Evolutionary conservation across 1,140 invertebrate genomes (phyloP), one percentile per base, ranked within the genome.

Genomic region (Neuroterus valhalla): DNA sequence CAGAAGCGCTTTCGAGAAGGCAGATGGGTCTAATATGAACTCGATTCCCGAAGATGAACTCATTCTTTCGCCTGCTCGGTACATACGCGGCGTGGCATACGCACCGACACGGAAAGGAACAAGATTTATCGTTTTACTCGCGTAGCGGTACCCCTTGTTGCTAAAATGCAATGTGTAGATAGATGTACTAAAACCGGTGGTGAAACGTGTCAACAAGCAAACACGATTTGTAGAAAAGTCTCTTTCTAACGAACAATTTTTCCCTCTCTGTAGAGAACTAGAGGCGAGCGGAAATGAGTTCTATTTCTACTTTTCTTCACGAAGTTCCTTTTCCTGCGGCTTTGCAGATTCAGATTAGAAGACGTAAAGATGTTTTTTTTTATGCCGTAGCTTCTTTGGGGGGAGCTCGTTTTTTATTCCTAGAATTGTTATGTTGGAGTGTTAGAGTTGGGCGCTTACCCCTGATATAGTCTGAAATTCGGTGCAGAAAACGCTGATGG

Each of bases 1-100:
- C 78, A 83, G 85, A 89, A 89, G 82, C 84, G 76, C 82, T 86
- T 80, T 78, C 74, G 46, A 83, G 81, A 66, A 85, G 86, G 84
- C 88, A 89, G 88, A 90, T 90, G 88, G 84, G 84, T 70, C 87
- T 88, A 88, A 89, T 89, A 89, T 89, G 86, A 82, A 89, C 87
- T 89, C 86, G 84, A 88, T 89, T 87, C 83, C 81, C 80, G 73
- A 87, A 87, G 81, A 88, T 87, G 82, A 88, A 89, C 88, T 88
- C 83, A 84, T 85, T 87, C 82, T 86, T 84, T 81, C 70, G 42
- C 31, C 31, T 43, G 46, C 66, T 62, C 26, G 23, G 15, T 23
- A 55, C 23, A 21, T 55, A 55, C 50, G 11, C 4, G 76, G 74
- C 74, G 79, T 83, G 73, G 76, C 79, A 70, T 78, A 84, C 79